Conservation (phyloP, 2,888 invertebrate species). For the Patella pellucida region DNA sequence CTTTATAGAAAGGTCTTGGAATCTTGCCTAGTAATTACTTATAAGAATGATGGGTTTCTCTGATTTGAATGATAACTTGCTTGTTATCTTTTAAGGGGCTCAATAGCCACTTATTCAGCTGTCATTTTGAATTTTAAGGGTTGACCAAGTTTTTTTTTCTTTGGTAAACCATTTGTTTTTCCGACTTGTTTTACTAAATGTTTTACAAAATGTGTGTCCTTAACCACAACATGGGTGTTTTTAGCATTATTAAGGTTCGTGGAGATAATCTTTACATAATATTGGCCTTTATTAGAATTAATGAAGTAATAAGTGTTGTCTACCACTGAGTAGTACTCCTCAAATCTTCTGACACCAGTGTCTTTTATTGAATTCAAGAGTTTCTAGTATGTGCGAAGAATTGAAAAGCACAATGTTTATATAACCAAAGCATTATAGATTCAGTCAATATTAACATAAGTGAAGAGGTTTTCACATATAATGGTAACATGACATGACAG, state of each 20-base stretch:
- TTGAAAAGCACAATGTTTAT: slow-evolving; percentile 9
- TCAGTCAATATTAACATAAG: background rate
- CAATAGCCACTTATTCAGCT: background rate
- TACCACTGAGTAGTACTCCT: background rate
- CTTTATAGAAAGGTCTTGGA: background rate
- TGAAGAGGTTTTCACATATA: background rate
- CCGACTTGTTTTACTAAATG: no score
- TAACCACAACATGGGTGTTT: no score
- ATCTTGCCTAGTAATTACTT: background rate
- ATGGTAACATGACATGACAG: background rate
- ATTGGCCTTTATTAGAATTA: background rate
- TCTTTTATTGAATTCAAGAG: background rate
- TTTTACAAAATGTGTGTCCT: no score
- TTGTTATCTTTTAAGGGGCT: background rate
- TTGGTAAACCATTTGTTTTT: no score
- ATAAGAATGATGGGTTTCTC: slow-evolving; percentile 9
- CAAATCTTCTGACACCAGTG: background rate
- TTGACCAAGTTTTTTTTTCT: no score
- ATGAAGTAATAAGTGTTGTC: slow-evolving; percentile 5
- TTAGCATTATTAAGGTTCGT: no score
- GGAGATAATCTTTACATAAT: background rate
- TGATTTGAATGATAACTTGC: slow-evolving; percentile 8
- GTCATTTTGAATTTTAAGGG: background rate
- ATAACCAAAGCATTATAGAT: background rate
- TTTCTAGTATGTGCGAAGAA: slow-evolving; percentile 8